Evolutionary conservation across 2,797 vertebrate species (phyloP).

Genomic region (Odontamblyopus lacepedii): DNA sequence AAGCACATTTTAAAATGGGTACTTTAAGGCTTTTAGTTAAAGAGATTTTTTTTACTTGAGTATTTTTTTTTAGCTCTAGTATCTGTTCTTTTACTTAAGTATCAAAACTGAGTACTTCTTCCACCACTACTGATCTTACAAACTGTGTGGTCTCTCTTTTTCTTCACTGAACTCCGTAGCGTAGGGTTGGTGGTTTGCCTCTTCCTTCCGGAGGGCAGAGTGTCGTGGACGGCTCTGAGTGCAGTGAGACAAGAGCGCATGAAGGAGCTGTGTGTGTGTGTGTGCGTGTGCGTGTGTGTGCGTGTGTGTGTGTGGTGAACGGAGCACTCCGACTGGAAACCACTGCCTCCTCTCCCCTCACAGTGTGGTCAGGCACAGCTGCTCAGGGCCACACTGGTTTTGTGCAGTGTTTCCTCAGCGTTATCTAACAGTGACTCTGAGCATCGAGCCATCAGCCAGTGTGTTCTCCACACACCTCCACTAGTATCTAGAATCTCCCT

Average conservation of each 20-base stretch:
- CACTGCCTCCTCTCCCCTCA: conserved; percentile 17
- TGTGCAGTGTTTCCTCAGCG: conserved; percentile 7
- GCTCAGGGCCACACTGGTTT: conserved; percentile 12
- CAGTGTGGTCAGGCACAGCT: conserved; percentile 17
- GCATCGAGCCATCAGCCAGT: not conserved
- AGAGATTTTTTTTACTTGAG: too few species aligned
- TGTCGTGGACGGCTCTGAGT: conserved; percentile 28
- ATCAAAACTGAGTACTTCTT: too few species aligned
- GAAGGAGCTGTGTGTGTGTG: conserved; percentile 33
- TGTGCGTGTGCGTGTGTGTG: not conserved
- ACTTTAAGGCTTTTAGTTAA: too few species aligned
- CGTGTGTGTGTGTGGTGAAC: conserved; percentile 9
- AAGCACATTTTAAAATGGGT: too few species aligned
- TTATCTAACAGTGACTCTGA: not conserved
- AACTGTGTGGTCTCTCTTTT: conserved; percentile 2
- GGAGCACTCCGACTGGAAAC: conserved; percentile 23
- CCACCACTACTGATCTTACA: not conserved
- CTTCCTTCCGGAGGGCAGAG: conserved; percentile 57
- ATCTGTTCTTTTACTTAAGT: too few species aligned
- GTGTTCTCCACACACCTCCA: not conserved
- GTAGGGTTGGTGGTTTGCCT: conserved; percentile 37
- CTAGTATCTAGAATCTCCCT: too few species aligned
- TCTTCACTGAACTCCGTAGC: conserved; percentile 13
- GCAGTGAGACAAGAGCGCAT: conserved; percentile 53
- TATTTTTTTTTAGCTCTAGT: too few species aligned